These are phyloP conservation scores for Seriola dumerili DNA, from an alignment of 2,113 vertebrate species.

Conservation along the genomic window DNA sequence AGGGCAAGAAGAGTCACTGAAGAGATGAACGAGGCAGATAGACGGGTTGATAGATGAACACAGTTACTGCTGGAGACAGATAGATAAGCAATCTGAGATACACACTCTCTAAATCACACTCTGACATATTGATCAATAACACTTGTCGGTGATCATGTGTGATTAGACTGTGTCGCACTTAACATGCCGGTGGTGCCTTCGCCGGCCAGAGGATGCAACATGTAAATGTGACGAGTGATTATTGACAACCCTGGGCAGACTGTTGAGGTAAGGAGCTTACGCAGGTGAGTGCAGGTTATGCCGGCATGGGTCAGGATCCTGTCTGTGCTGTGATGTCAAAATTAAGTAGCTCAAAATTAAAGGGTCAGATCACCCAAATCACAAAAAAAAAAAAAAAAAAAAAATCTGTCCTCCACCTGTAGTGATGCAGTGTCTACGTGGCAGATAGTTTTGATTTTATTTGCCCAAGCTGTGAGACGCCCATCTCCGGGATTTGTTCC, in stretches of 20 bases:
- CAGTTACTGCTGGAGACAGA: slow-evolving; percentile 57
- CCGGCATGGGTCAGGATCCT: background rate
- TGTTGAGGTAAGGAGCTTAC: slow-evolving; percentile 62
- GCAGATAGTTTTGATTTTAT: background rate
- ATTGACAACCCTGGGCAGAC: slow-evolving; percentile 19
- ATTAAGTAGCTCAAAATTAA: slow-evolving; percentile 24
- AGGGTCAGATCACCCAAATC: slow-evolving; percentile 20
- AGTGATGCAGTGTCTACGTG: background rate
- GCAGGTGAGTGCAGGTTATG: slow-evolving; percentile 45
- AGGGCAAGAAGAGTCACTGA: slow-evolving; percentile 3
- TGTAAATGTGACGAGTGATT: slow-evolving; percentile 9
- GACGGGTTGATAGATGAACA: slow-evolving; percentile 61
- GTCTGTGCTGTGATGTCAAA: slow-evolving; percentile 1
- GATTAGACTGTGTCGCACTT: slow-evolving; percentile 49
- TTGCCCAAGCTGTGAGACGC: background rate
- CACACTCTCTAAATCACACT: slow-evolving; percentile 57
- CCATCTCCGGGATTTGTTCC: background rate
- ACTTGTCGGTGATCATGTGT: slow-evolving; percentile 57
- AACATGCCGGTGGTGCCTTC: slow-evolving; percentile 32
- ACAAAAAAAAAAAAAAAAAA: background rate
- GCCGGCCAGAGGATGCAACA: slow-evolving; percentile 23
- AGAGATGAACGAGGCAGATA: slow-evolving; percentile 45
- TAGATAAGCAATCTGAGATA: slow-evolving; percentile 45
- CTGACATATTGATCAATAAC: slow-evolving; percentile 60
- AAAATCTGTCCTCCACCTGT: background rate